Conservation (phyloP, 2,888 invertebrate genomes). For the Hybos culiciformis region DNA sequence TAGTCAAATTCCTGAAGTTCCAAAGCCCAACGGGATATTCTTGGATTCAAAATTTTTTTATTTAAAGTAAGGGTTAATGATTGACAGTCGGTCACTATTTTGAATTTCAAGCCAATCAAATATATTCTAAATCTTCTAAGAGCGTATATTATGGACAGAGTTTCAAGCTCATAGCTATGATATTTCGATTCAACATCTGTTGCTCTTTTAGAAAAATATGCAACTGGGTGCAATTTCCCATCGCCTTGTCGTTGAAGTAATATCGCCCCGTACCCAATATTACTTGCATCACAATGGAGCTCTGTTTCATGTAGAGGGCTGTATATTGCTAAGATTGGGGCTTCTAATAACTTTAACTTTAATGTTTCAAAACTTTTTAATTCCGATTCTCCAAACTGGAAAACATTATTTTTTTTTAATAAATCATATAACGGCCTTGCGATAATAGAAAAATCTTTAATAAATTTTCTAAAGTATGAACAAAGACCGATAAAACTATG, state of each 20-base stretch:
- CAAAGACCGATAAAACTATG: constrained; percentile 13
- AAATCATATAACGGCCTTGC: constrained; percentile 23
- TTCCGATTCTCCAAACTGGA: too few relatives aligned
- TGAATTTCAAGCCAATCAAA: too few relatives aligned
- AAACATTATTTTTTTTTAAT: constrained; percentile 7
- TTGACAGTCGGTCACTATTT: too few relatives aligned
- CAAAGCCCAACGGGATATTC: too few relatives aligned
- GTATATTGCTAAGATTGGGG: constrained; percentile 21
- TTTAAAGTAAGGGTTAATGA: too few relatives aligned
- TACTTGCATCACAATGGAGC: constrained; percentile 22
- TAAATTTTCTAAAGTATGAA: constrained; percentile 15
- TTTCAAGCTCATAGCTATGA: constrained; percentile 21
- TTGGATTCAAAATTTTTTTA: too few relatives aligned
- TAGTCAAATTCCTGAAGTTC: too few relatives aligned
- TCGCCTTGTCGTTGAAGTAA: constrained; percentile 12
- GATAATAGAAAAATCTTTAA: constrained; percentile 14
- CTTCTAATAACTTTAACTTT: constrained; percentile 10
- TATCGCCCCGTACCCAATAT: too few relatives aligned
- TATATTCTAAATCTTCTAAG: too few relatives aligned
- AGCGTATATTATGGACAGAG: too few relatives aligned
- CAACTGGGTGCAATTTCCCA: constrained; percentile 19
- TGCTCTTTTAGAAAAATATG: constrained; percentile 20
- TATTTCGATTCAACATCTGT: constrained; percentile 17
- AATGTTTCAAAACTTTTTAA: constrained; percentile 10
- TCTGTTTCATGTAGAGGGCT: constrained; percentile 19